A percentile compares a stretch with the other conserved stretches of the same genome.
Evolutionary conservation across 1,140 invertebrate species (phyloP).

Genomic region (Apis laboriosa): DNA sequence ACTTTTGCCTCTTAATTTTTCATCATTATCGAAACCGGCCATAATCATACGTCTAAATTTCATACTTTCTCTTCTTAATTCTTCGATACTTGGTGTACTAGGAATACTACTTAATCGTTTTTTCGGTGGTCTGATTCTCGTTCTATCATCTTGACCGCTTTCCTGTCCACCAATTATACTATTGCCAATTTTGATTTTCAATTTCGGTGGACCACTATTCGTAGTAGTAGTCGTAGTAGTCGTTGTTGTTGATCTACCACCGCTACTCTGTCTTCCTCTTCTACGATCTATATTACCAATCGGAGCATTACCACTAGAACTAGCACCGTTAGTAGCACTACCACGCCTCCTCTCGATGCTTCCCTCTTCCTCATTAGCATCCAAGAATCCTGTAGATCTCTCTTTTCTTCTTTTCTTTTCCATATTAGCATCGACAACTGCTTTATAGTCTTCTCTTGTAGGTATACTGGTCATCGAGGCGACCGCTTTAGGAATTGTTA

Average conservation of each 20-base stretch:
- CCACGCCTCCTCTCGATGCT: constrained; percentile 72
- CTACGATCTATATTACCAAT: constrained; percentile 80
- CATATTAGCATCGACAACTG: constrained; percentile 83
- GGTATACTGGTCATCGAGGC: constrained; percentile 92
- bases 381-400: constrained; percentile 73
- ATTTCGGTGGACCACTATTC: constrained; percentile 84
- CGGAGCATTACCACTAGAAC: constrained; percentile 63
- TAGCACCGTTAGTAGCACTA: constrained; percentile 37
- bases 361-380: constrained; percentile 72
- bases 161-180: constrained; percentile 82
- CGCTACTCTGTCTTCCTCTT: constrained; percentile 80
- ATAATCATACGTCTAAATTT: constrained; percentile 91
- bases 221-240: constrained; percentile 50
- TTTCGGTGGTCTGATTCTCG: constrained; percentile 88
- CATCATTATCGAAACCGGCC: constrained; percentile 89
- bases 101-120: constrained; percentile 86
- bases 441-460: constrained; percentile 90
- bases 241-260: constrained; percentile 47
- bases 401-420: constrained; percentile 88
- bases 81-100: constrained; percentile 86
- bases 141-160: constrained; percentile 78
- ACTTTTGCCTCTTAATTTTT: constrained; percentile 83
- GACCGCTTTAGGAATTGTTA: constrained; percentile 92
- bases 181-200: constrained; percentile 91
- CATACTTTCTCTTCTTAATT: constrained; percentile 91